Evolutionary conservation across 2,797 vertebrate species (phyloP), one percentile per base, ranked within the genome.

Genomic region (Tolypeutes matacus): DNA sequence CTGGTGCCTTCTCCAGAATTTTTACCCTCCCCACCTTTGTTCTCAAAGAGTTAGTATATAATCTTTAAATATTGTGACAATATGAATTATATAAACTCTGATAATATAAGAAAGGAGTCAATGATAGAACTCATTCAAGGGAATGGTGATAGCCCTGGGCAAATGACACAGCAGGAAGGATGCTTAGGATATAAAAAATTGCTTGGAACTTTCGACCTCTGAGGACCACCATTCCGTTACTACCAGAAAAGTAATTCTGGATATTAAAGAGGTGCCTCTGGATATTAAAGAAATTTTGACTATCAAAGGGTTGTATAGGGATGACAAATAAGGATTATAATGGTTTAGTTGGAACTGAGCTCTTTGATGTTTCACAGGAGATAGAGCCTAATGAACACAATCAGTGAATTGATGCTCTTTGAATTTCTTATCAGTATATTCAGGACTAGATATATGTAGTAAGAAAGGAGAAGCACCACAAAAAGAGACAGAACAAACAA

Each of bases 141-240:
- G 6, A 42, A 56, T 34, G n/a, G 67, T 8, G 18, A 73, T 3
- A 29, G 31, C 20, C 62, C 2, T 4, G 25, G n/a, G 7, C 49
- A 77, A 70, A 46, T 42, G 10, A 3, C 0, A 46, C 3, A 18
- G 17, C 1, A 34, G 34, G n/a, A 36, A 8, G 27, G 1, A 76
- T 14, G 18, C 5, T 49, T 39, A 60, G 12, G 62, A 70, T 17
- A 0, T 12, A 7, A 64, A 64, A 53, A 53, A 21, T n/a, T 53
- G 49, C 0, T 11, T 39, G 25, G 36, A 2, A 8, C 7, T 21
- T 64, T 23, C 5, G 1, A 53, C 2, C 14, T 72, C 15, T 17
- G 29, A 53, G 11, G 1, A 17, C 65, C 39, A 11, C 25, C n/a
- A 5, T 23, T 86, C 42, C 20, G 29, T 0, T 7, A 46, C 21